Evolutionary conservation across 2,797 vertebrate species (phyloP), one percentile per base, ranked within the genome.

Genomic region (Austrolebias charrua): DNA sequence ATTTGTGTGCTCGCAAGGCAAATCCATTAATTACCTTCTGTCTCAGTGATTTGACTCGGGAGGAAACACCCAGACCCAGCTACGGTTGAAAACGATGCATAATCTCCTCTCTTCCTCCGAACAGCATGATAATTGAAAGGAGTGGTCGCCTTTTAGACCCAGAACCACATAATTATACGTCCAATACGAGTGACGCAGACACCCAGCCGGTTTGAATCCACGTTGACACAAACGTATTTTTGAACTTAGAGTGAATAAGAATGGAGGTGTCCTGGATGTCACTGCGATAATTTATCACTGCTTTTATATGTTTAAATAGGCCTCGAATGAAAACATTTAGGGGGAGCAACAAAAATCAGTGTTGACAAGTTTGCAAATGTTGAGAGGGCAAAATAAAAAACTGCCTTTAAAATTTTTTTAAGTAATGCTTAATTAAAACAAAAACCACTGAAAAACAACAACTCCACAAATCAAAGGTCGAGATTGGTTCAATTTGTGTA

Each of bases 11-110:
- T 86, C 55, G 6, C 73, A 75, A 77, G 61, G 84, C 61, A 79
- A 90, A 88, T 87, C 85, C 83, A 78, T 62, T 89, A 91, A 91
- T 89, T 78, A 82, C 82, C 78, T 72, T 73, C 80, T 81, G 78
- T 88, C 80, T 83, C 76, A 50, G 78, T 78, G 75, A 83, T 85
- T 81, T 65, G 71, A 79, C 81, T 84, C 68, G 62, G 67, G 69
- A 84, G 82, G 83, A 83, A 86, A 88, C 90, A 89, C 89, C 90
- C 86, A 84, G 68, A 57, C 65, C 62, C 38, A 66, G 72, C 65
- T 71, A 76, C 56, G 68, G 82, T 60, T 81, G 74, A 81, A 80
- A 89, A 90, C 90, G 91, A 88, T 63, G 75, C 67, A 75, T 90
- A 91, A 92, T 90, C 89, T 84, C 75, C 75, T 74, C 72, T 73